Evolutionary conservation across 2,797 vertebrate genomes (phyloP), one percentile per base, ranked within the genome.

Genomic region (Coendou prehensilis): DNA sequence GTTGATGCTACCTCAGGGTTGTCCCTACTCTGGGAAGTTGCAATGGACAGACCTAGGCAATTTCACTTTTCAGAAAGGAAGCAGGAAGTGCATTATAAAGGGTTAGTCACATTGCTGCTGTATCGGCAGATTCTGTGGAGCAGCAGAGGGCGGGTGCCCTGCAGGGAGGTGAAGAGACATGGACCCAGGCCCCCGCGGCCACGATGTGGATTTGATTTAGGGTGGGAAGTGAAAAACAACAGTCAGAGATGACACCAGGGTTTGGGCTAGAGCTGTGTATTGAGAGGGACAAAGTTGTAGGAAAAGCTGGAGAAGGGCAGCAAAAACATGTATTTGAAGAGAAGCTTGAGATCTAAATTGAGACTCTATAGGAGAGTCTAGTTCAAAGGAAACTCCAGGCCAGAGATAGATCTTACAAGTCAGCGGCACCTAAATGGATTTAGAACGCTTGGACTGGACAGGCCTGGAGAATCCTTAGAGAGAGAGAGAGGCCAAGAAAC

Each of bases 371-470:
- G 28, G 33, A 50, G 52, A n/a, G 13, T 13, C 52, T 3, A 6
- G 41, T 56, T 83, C 50, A 0, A 26, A 45, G 71, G 28, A 63
- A 30, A 2, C 6, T 1, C 45, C 4, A 8, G 71, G 15, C 69
- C 67, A 9, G 73, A 57, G 61, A 15, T 20, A 2, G 54, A 4
- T 22, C 37, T 41, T 1, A 6, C 7, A 6, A 13, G 41, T 15
- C 11, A 2, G 23, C 13, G 0, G n/a, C 8, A 0, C 11, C 0
- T 9, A 1, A 2, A 1, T 37, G 47, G 0, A 1, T 6, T n/a
- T 23, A 54, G 75, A 64, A 37, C 41, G 45, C 14, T n/a, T 2
- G 26, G n/a, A 11, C 26, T 2, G 17, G n/a, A 18, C 6, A 8
- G 45, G 59, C 69, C 80, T 22, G 7, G 87, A 57, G n/a, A 30